A percentile compares a stretch with the other conserved stretches of the same genome.
Conservation (phyloP, 2,888 invertebrate genomes). For the Meiosimyza platycephala region DNA sequence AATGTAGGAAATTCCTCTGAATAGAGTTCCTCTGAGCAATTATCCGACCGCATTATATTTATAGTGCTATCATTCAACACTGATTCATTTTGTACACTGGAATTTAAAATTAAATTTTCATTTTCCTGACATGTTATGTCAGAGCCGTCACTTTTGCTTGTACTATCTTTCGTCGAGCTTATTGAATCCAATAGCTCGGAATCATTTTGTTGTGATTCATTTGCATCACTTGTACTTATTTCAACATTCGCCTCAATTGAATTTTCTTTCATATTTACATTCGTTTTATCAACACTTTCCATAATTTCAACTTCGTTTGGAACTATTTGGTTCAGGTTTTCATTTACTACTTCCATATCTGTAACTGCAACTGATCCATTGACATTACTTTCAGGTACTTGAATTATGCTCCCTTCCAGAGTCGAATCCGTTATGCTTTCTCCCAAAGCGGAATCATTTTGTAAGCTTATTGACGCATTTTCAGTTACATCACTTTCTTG, state of each 20-base stretch:
- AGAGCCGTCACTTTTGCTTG: background rate
- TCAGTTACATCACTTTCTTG: no score
- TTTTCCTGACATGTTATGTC: background rate
- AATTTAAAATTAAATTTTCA: no score
- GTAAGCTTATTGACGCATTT: background rate
- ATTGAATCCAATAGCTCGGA: constrained; percentile 41
- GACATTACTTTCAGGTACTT: background rate
- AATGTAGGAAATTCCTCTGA: background rate
- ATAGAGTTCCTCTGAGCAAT: background rate
- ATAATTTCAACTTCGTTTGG: background rate
- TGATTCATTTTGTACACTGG: background rate
- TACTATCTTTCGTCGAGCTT: background rate
- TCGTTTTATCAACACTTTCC: background rate
- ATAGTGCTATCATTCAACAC: background rate
- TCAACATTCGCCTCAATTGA: no score
- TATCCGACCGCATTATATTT: background rate
- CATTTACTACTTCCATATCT: background rate
- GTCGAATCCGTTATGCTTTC: background rate
- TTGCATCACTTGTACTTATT: constrained; percentile 11
- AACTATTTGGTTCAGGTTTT: background rate
- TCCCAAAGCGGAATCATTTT: constrained; percentile 1
- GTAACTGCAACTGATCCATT: background rate
- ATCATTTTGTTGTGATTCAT: constrained; percentile 33
- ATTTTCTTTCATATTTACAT: constrained; percentile 1
- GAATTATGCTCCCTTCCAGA: background rate